Evolutionary conservation across 1,140 invertebrate species (phyloP).

Genomic region (Harpegnathos saltator): DNA sequence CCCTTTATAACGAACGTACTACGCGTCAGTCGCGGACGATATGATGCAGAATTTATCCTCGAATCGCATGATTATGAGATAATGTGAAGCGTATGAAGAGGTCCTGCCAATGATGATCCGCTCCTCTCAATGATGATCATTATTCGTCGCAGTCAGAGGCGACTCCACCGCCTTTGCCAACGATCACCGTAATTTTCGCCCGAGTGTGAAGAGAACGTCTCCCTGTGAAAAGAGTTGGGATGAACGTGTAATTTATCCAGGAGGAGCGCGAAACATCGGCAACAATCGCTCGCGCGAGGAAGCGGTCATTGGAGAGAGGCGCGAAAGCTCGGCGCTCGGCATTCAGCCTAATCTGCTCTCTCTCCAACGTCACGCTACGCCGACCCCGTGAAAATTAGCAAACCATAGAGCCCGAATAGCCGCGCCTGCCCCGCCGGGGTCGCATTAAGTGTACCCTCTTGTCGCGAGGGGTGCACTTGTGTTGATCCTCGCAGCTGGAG

Average conservation of each 20-base stretch:
- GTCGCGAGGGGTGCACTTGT: slow-evolving; percentile 79
- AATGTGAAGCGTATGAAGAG: no score
- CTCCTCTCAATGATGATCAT: no score
- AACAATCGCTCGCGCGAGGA: slow-evolving; percentile 23
- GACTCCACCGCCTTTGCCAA: no score
- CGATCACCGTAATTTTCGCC: no score
- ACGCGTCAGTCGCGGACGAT: background rate
- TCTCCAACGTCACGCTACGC: slow-evolving; percentile 77
- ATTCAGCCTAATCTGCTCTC: slow-evolving; percentile 79
- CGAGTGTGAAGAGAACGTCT: no score
- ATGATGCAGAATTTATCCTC: background rate
- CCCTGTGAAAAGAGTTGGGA: background rate
- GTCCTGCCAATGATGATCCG: no score
- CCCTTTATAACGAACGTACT: background rate
- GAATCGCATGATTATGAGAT: background rate
- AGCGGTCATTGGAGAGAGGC: slow-evolving; percentile 72
- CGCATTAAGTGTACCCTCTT: slow-evolving; percentile 75
- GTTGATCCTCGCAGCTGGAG: slow-evolving; percentile 84
- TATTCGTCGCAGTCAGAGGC: no score
- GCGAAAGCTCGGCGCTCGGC: slow-evolving; percentile 75
- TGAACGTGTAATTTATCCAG: slow-evolving; percentile 6
- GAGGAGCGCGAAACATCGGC: slow-evolving; percentile 8
- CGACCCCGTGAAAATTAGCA: slow-evolving; percentile 82
- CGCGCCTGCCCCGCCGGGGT: slow-evolving; percentile 39
- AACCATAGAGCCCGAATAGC: slow-evolving; percentile 79